A percentile compares a stretch with the other conserved stretches of the same genome.
Conservation (phyloP, 2,797 vertebrate species). For the Platalea minor region DNA sequence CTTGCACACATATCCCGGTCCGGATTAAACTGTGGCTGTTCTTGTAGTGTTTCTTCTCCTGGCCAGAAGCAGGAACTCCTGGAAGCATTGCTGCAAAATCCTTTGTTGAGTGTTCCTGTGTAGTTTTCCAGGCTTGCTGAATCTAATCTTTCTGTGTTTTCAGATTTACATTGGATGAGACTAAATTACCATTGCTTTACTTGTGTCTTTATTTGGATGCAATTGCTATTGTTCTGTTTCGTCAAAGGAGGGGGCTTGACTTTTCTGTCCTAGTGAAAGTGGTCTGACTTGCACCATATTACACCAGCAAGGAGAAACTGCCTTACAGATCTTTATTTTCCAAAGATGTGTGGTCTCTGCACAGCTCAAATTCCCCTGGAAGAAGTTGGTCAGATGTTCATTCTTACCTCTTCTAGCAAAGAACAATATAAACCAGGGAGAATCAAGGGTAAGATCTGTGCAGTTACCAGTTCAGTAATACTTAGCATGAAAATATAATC, state of each 20-base stretch:
- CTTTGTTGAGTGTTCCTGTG: background rate
- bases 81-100: background rate
- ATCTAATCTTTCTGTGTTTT: background rate
- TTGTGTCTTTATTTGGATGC: background rate
- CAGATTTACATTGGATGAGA: background rate
- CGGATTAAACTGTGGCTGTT: background rate
- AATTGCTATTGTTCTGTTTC: background rate
- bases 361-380: background rate
- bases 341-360: background rate
- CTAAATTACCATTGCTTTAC: background rate
- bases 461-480: background rate
- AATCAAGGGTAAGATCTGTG: background rate
- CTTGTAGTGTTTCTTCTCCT: background rate
- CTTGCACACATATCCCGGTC: background rate
- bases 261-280: background rate
- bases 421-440: constrained; percentile 9
- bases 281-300: background rate
- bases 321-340: background rate
- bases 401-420: constrained; percentile 19
- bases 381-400: background rate
- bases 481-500: background rate
- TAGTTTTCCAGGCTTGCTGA: background rate
- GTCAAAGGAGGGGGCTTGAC: background rate
- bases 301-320: background rate
- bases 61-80: background rate